Evolutionary conservation across 2,113 vertebrate species (phyloP), one percentile per base, ranked within the genome.

Genomic region (Muscicapa adusta): DNA sequence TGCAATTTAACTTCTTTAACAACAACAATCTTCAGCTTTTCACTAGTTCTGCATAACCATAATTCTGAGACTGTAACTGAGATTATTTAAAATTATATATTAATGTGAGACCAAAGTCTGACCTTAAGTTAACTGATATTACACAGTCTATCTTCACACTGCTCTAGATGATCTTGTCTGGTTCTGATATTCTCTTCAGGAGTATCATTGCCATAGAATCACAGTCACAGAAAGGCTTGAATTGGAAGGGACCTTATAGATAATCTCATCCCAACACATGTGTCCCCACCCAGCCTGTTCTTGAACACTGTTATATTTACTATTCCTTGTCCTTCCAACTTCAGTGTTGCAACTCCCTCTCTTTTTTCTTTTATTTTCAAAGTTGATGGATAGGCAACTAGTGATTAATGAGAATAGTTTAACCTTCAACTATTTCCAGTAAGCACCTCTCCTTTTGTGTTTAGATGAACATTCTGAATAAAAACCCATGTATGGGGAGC

Each of bases 21-120:
- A 93, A 81, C 6, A 20, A 60, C 25, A 92, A 53, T 36, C 85
- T 95, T 97, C 73, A 95, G 50, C 45, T 86, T 97, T 85, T 75
- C 38, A 25, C 36, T 93, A 65, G 66, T 68, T 91, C 73, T 61
- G 71, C 63, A 40, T 86, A 91, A 85, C 68, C 48, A 51, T 75
- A 92, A 87, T 70, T 87, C 53, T 65, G 62, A 62, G 40, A 18
- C 42, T 72, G 2, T 25, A 36, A 14, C 9, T 57, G 40, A 82
- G 68, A 45, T 90, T 29, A 38, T 91, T 56, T 78, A 29, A 74
- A 84, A 58, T 24, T 11, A 62, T 25, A 8, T 19, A 19, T 47
- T 6, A 28, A 6, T 29, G 20, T 57, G 67, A 85, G 45, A 80
- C 34, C 42, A 62, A 63, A 85, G 15, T 19, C 38, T 65, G 45